Evolutionary conservation across 2,888 invertebrate species (phyloP), one percentile per base, ranked within the genome.

Genomic region (Drosophila austrosaltans): DNA sequence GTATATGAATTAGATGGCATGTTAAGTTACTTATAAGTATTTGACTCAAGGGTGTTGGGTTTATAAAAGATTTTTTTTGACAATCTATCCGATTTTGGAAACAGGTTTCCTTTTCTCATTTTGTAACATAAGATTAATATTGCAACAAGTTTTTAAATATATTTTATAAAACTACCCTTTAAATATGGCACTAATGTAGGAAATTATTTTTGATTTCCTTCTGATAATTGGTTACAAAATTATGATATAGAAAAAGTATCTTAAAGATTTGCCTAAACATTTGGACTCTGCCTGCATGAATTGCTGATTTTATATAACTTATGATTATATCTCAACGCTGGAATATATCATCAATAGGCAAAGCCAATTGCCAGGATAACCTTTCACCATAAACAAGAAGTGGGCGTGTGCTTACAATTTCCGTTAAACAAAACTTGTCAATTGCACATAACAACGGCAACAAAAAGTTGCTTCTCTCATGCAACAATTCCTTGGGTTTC

Each of bases 371-470:
- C 25, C 30, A 59, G 71, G 71, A 63, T 65, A 71, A 56, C 71
- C 65, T 71, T 71, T 71, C 56, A 59, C 63, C 63, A 59, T 25
- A 65, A 65, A 54, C 58, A 44, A 71, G 59, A 53, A 44, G 56
- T 54, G 39, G 44, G 59, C 71, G 71, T 71, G 71, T 71, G 59
- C 32, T 56, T 12, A 39, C 56, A 48, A 48, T 60, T 71, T 66
- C 58, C 60, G 62, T 28, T 65, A 73, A 82, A 76, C 69, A 71
- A 71, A 76, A 81, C 77, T 81, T 84, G 83, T 83, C 87, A 83
- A 72, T 75, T 83, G 85, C 82, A 76, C 67, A 71, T 53, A 61
- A 66, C 10, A 48, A 48, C 48, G 48, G 12, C 22, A 22, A 48
- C 22, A 66, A 72, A 57, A 57, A 57, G 62, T 72, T 72, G 61